Conservation (phyloP, 2,888 invertebrate species). For the Drosophila parthenogenetica region DNA sequence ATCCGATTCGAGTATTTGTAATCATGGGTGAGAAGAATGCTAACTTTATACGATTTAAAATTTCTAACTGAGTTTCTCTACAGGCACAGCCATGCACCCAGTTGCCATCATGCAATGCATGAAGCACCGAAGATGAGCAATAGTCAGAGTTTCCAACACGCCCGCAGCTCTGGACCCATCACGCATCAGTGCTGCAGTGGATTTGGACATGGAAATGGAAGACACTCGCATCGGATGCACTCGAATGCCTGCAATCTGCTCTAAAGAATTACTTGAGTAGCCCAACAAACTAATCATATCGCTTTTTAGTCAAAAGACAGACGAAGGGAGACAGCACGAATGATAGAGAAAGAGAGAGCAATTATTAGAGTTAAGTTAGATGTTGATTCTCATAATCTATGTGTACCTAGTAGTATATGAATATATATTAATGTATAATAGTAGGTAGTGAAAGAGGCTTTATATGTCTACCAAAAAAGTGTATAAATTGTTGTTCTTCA, state of each 20-base stretch:
- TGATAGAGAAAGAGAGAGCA: conserved; percentile 44
- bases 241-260: conserved; percentile 84
- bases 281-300: neutral
- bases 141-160: conserved; percentile 84
- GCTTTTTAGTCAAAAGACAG: neutral
- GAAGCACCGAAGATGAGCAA: conserved; percentile 78
- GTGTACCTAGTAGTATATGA: conserved; percentile 33
- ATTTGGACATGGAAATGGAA: conserved; percentile 80
- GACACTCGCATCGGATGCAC: conserved; percentile 83
- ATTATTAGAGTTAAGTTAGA: conserved; percentile 67
- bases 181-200: conserved; percentile 84
- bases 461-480: conserved; percentile 43
- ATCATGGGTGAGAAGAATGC: conserved; percentile 77
- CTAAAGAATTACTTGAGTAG: conserved; percentile 47
- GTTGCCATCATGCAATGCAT: conserved; percentile 70
- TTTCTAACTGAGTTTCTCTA: neutral
- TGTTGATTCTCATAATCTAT: conserved; percentile 58
- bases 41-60: neutral
- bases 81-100: conserved; percentile 70
- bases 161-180: conserved; percentile 73
- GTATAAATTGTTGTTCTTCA: conserved; percentile 38
- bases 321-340: neutral
- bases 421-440: conserved; percentile 9
- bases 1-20: conserved; percentile 83
- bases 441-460: conserved; percentile 39